These are phyloP conservation scores for Tetramorium parvispinum DNA, from an alignment of 1,140 invertebrate genomes.

Conservation along the genomic window DNA sequence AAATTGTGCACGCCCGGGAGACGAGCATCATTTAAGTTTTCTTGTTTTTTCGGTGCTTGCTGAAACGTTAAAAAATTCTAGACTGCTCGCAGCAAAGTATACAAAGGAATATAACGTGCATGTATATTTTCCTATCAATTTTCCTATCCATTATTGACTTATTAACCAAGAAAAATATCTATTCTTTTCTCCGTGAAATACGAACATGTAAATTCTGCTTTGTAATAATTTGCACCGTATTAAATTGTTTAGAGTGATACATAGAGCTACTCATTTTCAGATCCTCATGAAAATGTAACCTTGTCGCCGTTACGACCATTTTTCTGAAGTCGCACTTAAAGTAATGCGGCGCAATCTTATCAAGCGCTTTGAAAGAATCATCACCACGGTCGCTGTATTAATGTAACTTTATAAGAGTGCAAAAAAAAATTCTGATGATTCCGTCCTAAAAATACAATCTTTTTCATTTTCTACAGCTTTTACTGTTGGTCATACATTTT, in stretches of 20 bases:
- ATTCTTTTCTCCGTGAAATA: not conserved
- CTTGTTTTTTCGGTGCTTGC: not conserved
- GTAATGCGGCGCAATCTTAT: slow-evolving; percentile 62
- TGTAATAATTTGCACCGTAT: not conserved
- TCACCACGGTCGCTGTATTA: slow-evolving; percentile 23
- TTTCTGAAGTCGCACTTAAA: slow-evolving; percentile 56
- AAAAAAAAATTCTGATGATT: not conserved
- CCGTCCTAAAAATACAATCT: not conserved
- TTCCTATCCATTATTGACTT: not conserved
- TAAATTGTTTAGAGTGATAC: slow-evolving; percentile 16
- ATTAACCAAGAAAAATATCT: not conserved
- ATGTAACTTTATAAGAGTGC: not conserved
- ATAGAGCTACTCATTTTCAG: not conserved
- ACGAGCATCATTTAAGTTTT: slow-evolving; percentile 23
- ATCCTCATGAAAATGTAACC: slow-evolving; percentile 64
- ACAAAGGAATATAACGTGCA: not conserved
- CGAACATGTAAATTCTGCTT: not conserved
- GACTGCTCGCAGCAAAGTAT: not conserved
- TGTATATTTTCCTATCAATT: not conserved
- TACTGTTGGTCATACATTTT: not conserved
- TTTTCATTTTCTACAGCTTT: not conserved
- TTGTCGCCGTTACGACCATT: slow-evolving; percentile 5
- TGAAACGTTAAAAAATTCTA: slow-evolving; percentile 8
- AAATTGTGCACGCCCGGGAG: slow-evolving; percentile 13
- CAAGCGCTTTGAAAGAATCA: slow-evolving; percentile 17